Base-by-base conservation (phyloP, 2,797 vertebrate species). In the Trachurus trachurus region DNA sequence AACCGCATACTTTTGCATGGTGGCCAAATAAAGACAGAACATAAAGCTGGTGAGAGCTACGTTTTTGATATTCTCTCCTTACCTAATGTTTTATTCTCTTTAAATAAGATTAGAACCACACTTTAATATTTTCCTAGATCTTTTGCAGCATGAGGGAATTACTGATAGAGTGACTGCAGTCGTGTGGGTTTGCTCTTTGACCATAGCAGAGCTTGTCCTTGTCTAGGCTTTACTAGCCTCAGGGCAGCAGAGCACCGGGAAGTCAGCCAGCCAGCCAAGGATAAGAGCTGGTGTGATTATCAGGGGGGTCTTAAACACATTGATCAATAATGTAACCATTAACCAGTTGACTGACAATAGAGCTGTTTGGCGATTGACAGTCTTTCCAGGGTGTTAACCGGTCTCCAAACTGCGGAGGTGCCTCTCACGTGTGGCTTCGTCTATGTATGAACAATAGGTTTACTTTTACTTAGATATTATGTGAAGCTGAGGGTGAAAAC, bases 251-350 rank as follows among this genome's bases (percentile, higher is more conserved):
- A 73, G 57, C 85, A 73, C 66, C 5, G 65, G 88, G 84, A 88
- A 84, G 74, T 37, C 47, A 76, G 90, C 88, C 85, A 84, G 78
- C 66, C 86, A 84, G 79, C 67, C 57, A 71, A 82, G 83, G 87
- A 79, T 64, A 69, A 76, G 75, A 81, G 85, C 70, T 11, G 22
- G 67, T 89, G 86, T 93, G 90, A 91, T 94, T 93, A 91, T 90
- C 81, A 59, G 54, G 74, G 82, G 34, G 88, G 86, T 89, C 81
- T 87, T 31, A 62, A 71, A 71, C 71, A 85, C 79, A 75, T 79
- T 92, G 85, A 94, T 95, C 94, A 94, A 95, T 95, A 93, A 91
- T 88, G 86, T 89, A 92, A 93, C 92, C 89, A 92, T 94, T 92
- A 94, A 79, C 77, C 79, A 80, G 89, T 85, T 76, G 80, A 87